Conservation (phyloP, 2,113 vertebrate genomes). For the Herpetotheres cachinnans region DNA sequence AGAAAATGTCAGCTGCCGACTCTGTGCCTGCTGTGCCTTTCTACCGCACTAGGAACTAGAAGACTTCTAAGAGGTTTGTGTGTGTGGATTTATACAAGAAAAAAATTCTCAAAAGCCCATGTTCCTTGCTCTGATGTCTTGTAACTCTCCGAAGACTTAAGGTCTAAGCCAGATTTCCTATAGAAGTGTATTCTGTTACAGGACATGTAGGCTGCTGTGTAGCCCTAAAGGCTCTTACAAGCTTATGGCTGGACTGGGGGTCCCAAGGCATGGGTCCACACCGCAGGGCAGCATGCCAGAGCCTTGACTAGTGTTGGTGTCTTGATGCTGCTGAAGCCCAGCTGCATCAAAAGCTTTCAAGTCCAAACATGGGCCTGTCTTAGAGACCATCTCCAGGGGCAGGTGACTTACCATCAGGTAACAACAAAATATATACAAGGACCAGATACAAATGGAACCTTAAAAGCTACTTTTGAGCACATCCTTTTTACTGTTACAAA, state of each 20-base stretch:
- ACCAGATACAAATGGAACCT: not conserved
- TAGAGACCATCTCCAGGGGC: not conserved
- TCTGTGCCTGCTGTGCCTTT: not conserved
- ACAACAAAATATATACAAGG: not conserved
- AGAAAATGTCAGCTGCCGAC: not conserved
- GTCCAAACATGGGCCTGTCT: not conserved
- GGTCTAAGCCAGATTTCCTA: not conserved
- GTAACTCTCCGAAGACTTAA: not conserved
- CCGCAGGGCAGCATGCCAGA: not conserved
- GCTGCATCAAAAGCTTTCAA: not conserved
- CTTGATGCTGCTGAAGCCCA: not conserved
- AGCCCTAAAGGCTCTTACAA: not conserved
- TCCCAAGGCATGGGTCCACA: not conserved
- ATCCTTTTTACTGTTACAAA: not conserved
- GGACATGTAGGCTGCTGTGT: not conserved
- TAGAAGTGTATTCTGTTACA: not conserved
- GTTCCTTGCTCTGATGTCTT: not conserved
- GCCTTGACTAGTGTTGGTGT: not conserved
- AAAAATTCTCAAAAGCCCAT: not conserved
- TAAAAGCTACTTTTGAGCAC: not conserved
- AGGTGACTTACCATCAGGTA: not conserved
- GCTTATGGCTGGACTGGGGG: not conserved
- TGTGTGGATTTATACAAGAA: not conserved
- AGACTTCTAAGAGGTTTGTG: not conserved
- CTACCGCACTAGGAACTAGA: not conserved